A percentile compares a stretch with the other conserved stretches of the same genome.
These are phyloP conservation scores for Cataglyphis cursor DNA, from an alignment of 2,888 invertebrate genomes.

Conservation along the genomic window DNA sequence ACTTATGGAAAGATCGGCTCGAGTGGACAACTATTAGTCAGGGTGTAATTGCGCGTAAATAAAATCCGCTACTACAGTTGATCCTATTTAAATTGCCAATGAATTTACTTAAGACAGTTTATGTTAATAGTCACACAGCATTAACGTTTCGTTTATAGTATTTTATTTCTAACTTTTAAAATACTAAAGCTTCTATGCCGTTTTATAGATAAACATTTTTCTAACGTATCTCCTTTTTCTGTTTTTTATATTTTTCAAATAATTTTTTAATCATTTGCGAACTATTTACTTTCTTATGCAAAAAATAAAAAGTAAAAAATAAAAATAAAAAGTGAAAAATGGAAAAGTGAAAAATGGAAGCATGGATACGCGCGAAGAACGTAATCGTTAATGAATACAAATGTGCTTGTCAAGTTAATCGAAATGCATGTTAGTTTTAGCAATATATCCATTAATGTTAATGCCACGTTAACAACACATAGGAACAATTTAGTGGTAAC, in stretches of 20 bases:
- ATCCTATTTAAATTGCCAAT: conserved; percentile 51
- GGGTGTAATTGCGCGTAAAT: conserved; percentile 76
- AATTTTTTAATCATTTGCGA: background rate
- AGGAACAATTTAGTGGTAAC: conserved; percentile 77
- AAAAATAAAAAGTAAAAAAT: background rate
- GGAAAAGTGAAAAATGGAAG: conserved; percentile 38
- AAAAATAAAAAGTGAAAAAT: conserved; percentile 5
- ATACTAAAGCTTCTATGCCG: background rate
- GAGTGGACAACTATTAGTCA: conserved; percentile 69
- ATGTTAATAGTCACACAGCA: conserved; percentile 35
- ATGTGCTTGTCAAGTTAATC: conserved; percentile 79
- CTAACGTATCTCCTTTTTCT: background rate
- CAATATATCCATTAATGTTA: conserved; percentile 84
- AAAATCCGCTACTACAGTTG: conserved; percentile 59
- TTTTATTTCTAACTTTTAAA: background rate
- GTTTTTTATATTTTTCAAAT: background rate
- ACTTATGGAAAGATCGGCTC: conserved; percentile 57
- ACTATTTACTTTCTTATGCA: conserved; percentile 4
- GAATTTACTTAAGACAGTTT: conserved; percentile 17
- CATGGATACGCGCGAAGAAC: conserved; percentile 19
- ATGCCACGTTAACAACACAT: conserved; percentile 77
- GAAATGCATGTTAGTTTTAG: conserved; percentile 82
- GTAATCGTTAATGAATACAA: conserved; percentile 72
- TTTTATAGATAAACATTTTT: background rate
- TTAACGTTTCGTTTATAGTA: conserved; percentile 18